phyloP scores from a whole-genome alignment of 2,888 invertebrate species.

The Papilio demoleus region DNA sequence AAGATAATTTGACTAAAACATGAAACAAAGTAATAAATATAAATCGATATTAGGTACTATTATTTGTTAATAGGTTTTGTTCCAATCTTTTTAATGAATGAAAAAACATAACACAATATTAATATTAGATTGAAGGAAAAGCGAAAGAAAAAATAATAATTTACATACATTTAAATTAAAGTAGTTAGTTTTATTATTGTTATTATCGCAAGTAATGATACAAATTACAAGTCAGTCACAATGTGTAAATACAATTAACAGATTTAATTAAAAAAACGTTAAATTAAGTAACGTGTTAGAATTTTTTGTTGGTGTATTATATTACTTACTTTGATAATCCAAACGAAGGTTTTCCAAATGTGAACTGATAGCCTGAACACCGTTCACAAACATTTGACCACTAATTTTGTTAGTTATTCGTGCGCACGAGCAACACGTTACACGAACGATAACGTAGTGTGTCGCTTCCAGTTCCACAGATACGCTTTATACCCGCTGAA shows the following conservation, averaged over 20 bases:
- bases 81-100: no score
- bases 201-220: neutral
- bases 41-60: neutral
- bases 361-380: slow-evolving; percentile 66
- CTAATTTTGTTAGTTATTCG: slow-evolving; percentile 8
- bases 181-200: neutral
- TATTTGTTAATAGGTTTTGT: no score
- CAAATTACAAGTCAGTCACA: neutral
- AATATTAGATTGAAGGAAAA: no score
- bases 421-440: slow-evolving; percentile 41
- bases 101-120: neutral
- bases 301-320: slow-evolving; percentile 15
- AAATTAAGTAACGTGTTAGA: neutral
- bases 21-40: neutral
- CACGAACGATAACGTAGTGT: slow-evolving; percentile 60
- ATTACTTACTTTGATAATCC: slow-evolving; percentile 65
- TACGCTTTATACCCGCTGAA: slow-evolving; percentile 74
- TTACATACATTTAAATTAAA: no score
- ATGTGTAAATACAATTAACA: neutral
- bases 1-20: neutral
- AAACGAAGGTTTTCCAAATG: slow-evolving; percentile 69
- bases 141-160: no score
- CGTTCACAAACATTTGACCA: slow-evolving; percentile 70
- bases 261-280: neutral
- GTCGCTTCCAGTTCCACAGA: slow-evolving; percentile 54